Percentiles rank a stretch among this genome's conserved stretches.
These are phyloP conservation scores for Euura saliciscinereae DNA, from an alignment of 1,140 invertebrate species.

Conservation along the genomic window DNA sequence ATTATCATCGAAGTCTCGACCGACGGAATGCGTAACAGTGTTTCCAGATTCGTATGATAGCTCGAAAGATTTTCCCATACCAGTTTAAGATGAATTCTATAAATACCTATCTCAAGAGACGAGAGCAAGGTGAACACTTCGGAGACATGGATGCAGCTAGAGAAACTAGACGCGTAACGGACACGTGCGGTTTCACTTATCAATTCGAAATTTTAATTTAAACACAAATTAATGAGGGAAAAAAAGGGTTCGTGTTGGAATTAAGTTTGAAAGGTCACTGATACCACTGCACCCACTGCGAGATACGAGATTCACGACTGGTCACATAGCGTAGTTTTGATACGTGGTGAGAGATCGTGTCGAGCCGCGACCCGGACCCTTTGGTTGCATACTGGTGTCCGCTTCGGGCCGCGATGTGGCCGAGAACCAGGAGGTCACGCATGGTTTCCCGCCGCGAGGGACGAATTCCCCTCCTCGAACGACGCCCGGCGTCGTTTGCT, in stretches of 20 bases:
- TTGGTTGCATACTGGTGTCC: background rate
- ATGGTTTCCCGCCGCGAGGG: conserved; percentile 6
- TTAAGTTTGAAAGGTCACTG: too few species aligned
- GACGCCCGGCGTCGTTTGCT: conserved; percentile 6
- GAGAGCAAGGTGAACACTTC: background rate
- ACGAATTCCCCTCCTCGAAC: conserved; percentile 4
- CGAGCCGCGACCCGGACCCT: background rate
- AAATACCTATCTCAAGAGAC: background rate
- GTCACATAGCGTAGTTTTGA: too few species aligned
- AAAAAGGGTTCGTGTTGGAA: too few species aligned
- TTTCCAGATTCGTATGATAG: background rate
- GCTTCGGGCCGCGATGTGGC: conserved; percentile 3
- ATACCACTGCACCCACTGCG: too few species aligned
- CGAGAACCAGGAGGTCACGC: conserved; percentile 6
- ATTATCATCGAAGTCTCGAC: too few species aligned
- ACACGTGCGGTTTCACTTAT: too few species aligned
- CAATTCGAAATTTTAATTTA: too few species aligned
- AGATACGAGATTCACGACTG: too few species aligned
- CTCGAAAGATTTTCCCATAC: background rate
- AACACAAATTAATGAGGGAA: too few species aligned
- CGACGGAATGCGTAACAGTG: background rate
- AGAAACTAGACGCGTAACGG: too few species aligned
- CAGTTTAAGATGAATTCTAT: background rate
- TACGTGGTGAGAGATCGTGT: background rate
- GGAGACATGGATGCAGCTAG: background rate